Conservation (phyloP, 53 echinoderm and acorn worm genomes). For the Glandiceps talaboti region DNA sequence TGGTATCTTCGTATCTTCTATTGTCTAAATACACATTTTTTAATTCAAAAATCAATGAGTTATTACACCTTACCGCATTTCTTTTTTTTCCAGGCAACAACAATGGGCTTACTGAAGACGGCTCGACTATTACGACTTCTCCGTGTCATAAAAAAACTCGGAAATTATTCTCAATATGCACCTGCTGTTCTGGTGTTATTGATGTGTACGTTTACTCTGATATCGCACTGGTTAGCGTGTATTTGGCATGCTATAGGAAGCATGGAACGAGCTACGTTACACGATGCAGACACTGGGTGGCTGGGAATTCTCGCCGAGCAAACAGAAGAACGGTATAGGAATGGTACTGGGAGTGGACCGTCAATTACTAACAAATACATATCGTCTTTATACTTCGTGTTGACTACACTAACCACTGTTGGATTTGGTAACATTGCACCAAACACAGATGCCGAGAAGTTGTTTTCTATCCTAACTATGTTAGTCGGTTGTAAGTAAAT, state of each 20-base stretch:
- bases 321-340: constrained; percentile 48
- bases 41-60: too few relatives aligned
- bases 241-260: constrained; percentile 97
- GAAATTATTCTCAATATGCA: constrained; percentile 93
- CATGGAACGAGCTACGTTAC: constrained; percentile 28
- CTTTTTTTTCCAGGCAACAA: constrained; percentile 35
- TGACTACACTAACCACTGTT: constrained; percentile 89
- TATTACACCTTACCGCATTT: too few relatives aligned
- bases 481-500: constrained; percentile 87
- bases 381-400: constrained; percentile 79
- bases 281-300: constrained; percentile 36
- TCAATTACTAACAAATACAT: constrained; percentile 68
- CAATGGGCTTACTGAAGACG: constrained; percentile 94
- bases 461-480: constrained; percentile 96
- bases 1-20: too few relatives aligned
- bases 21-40: too few relatives aligned
- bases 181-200: constrained; percentile 85
- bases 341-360: constrained; percentile 76
- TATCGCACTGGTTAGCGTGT: constrained; percentile 94
- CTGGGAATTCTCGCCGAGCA: constrained; percentile 58
- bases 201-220: constrained; percentile 84
- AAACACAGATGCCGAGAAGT: constrained; percentile 84
- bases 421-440: constrained; percentile 95
- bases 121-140: constrained; percentile 78
- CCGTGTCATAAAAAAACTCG: constrained; percentile 68